These are phyloP conservation scores for Achatina immaculata DNA, from an alignment of 1,140 invertebrate genomes.

Conservation along the genomic window DNA sequence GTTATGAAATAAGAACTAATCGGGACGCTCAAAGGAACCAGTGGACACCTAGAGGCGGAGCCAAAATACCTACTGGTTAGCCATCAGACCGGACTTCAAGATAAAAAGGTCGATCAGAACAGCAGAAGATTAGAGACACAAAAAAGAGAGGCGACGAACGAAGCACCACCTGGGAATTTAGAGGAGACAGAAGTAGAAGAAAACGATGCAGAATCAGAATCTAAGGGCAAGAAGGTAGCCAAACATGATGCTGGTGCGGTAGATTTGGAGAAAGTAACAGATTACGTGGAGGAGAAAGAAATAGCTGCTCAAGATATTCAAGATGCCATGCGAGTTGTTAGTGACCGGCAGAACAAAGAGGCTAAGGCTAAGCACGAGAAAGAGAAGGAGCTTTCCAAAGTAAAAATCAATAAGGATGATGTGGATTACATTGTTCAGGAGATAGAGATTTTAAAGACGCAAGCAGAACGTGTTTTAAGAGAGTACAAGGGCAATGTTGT, in stretches of 20 bases:
- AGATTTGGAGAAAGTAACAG: conserved; percentile 71
- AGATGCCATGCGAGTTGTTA: conserved; percentile 84
- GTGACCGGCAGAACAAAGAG: conserved; percentile 88
- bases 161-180: background rate
- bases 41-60: no score
- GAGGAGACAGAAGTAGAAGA: conserved; percentile 31
- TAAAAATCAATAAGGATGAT: conserved; percentile 95
- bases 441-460: conserved; percentile 87
- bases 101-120: no score
- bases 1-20: no score
- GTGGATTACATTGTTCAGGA: conserved; percentile 95
- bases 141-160: conserved; percentile 26
- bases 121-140: no score
- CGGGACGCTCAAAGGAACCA: no score
- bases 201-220: conserved; percentile 41
- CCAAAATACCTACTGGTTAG: no score
- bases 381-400: conserved; percentile 92
- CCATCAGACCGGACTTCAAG: no score
- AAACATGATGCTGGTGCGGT: conserved; percentile 69
- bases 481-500: conserved; percentile 94
- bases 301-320: conserved; percentile 67
- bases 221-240: conserved; percentile 64
- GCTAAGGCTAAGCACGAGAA: conserved; percentile 88
- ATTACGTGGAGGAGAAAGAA: conserved; percentile 70
- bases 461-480: conserved; percentile 89